Evolutionary conservation across 2,888 invertebrate genomes (phyloP).

Genomic region (Acanthacorydalis orientalis): DNA sequence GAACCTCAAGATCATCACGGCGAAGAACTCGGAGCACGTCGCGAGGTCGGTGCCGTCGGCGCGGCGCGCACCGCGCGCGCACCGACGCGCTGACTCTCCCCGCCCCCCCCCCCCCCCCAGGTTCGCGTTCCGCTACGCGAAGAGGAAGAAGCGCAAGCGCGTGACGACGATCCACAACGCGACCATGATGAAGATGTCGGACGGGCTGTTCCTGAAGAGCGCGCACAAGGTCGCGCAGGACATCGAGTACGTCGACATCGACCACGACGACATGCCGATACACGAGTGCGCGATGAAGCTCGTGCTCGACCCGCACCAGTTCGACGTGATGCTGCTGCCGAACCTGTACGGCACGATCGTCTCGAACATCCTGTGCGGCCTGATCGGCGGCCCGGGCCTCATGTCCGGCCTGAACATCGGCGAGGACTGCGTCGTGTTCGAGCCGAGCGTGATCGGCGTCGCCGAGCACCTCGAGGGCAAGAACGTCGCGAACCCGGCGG

Average conservation of each 20-base stretch:
- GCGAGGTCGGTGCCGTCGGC: slow-evolving; percentile 17
- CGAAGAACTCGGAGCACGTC: slow-evolving; percentile 31
- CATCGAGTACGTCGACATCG: slow-evolving; percentile 16
- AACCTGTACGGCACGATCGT: slow-evolving; percentile 21
- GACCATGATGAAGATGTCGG: slow-evolving; percentile 35
- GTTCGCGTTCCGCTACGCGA: slow-evolving; percentile 43
- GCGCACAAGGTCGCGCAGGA: slow-evolving; percentile 14
- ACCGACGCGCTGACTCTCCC: slow-evolving; percentile 46
- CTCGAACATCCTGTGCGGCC: slow-evolving; percentile 18
- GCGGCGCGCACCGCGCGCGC: slow-evolving; percentile 27
- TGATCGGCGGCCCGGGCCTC: slow-evolving; percentile 20
- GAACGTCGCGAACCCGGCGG: slow-evolving; percentile 15
- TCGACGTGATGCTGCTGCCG: slow-evolving; percentile 20
- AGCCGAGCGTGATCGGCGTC: slow-evolving; percentile 16
- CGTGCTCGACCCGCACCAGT: slow-evolving; percentile 16
- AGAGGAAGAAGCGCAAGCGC: slow-evolving; percentile 33
- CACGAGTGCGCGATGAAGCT: slow-evolving; percentile 20
- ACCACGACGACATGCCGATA: slow-evolving; percentile 17
- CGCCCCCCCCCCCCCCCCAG: too few species aligned
- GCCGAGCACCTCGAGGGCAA: slow-evolving; percentile 9
- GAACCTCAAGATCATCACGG: slow-evolving; percentile 37
- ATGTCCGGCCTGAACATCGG: slow-evolving; percentile 19
- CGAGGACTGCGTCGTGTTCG: slow-evolving; percentile 18
- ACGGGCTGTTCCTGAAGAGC: slow-evolving; percentile 20
- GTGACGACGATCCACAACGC: slow-evolving; percentile 48